Conservation (phyloP, 2,888 invertebrate species). For the Nomada goodeniana region DNA sequence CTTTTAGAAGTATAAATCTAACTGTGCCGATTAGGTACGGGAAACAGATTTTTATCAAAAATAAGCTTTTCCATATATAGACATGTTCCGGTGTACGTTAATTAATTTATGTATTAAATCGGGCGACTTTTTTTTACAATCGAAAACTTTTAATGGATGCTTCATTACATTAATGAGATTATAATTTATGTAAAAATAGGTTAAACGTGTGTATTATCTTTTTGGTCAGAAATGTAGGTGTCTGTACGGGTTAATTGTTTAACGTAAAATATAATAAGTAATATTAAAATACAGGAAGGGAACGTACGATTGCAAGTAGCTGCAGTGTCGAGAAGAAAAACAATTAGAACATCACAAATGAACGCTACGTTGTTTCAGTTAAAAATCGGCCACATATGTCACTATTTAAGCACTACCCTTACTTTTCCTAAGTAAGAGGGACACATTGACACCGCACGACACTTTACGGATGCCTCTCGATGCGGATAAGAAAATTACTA, state of each 20-base stretch:
- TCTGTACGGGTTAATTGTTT: background rate
- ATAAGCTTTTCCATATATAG: background rate
- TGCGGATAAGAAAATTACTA: slow-evolving; percentile 43
- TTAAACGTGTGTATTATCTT: slow-evolving; percentile 11
- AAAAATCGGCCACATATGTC: slow-evolving; percentile 56
- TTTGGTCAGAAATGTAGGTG: background rate
- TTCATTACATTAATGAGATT: slow-evolving; percentile 1
- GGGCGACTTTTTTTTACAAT: background rate
- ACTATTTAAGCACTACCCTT: slow-evolving; percentile 48
- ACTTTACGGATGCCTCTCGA: slow-evolving; percentile 27
- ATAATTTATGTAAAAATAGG: slow-evolving; percentile 25
- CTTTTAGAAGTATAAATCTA: background rate
- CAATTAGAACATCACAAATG: slow-evolving; percentile 42
- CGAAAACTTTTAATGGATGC: background rate
- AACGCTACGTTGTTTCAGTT: slow-evolving; percentile 34
- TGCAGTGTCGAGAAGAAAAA: slow-evolving; percentile 1
- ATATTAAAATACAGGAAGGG: background rate
- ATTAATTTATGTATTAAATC: slow-evolving; percentile 12
- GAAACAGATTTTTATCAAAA: background rate
- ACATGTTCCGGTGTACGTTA: background rate
- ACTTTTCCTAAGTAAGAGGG: slow-evolving; percentile 36
- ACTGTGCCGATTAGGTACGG: background rate
- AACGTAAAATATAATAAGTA: slow-evolving; percentile 1
- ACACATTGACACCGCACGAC: slow-evolving; percentile 42
- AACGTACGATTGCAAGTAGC: slow-evolving; percentile 50